Base-by-base conservation (phyloP, 2,888 invertebrate genomes). In the Hoplodrina ambigua region DNA sequence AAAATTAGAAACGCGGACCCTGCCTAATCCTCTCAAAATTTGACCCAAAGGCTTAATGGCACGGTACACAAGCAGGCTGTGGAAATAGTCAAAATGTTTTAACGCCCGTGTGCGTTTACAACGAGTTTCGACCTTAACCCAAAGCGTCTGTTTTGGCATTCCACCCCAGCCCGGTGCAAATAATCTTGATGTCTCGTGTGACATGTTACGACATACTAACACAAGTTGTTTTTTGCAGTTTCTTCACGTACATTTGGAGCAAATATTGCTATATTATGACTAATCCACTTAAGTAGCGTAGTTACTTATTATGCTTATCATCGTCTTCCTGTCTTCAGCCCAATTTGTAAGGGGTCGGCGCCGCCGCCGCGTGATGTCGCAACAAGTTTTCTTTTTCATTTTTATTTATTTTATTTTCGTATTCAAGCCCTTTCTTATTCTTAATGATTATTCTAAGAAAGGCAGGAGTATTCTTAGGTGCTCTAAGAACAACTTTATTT, bases 1-100 rank as follows among this genome's bases (percentile, higher is more conserved):
- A 50, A 75, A 72, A 64, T 59, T 41, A 58, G 46, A 73, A 73
- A 15, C 41, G 19, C 15, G n/a, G 13, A 41, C 37, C 55, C 60
- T 13, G 17, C 4, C n/a, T 68, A 72, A 77, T 68, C 69, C 61
- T 64, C 69, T 73, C 65, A 62, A n/a, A 57, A 30, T 72, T 37
- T 56, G 52, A 73, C 61, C 62, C 59, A 62, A 72, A 65, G 17
- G 54, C 52, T 25, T 62, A 55, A 65, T 62, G 50, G 54, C 30
- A 57, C 52, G 49, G 20, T 5, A 33, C 10, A 19, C 17, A 58
- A 19, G 46, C 46, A 54, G 19, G 30, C 30, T n/a, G 25, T 25
- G n/a, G 20, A 25, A 70, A 64, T 46, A 11, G 37, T 59, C n/a
- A 56, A 63, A 59, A 53, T 69, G 30, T 17, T 63, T 13, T 33